These are phyloP conservation scores for Choloepus didactylus DNA, from an alignment of 2,797 vertebrate species.

Conservation along the genomic window DNA sequence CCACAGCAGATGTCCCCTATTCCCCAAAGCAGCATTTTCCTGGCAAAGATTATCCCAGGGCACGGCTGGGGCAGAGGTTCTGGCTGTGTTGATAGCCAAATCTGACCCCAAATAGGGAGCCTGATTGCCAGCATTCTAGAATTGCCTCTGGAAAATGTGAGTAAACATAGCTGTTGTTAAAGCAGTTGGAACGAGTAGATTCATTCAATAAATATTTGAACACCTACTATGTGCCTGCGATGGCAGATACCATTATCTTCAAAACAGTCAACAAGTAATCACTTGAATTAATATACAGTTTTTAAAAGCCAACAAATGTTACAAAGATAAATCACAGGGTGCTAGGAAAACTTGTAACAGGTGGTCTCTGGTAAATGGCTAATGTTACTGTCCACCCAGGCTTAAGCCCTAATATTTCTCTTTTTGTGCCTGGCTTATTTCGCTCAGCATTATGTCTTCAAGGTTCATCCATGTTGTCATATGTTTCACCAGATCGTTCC, in stretches of 20 bases:
- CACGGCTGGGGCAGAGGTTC: constrained; percentile 17
- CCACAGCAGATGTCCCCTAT: neutral
- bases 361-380: neutral
- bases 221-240: neutral
- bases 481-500: no score
- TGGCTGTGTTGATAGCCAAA: constrained; percentile 10
- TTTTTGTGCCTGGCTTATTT: no score
- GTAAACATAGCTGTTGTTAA: neutral
- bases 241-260: neutral
- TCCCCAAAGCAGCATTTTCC: neutral
- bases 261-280: no score
- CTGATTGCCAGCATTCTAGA: neutral
- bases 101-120: neutral
- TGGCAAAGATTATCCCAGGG: constrained; percentile 2
- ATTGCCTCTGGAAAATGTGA: neutral
- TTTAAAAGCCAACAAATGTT: constrained; percentile 28
- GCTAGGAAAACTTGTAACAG: neutral
- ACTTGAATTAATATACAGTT: neutral
- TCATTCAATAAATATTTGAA: neutral
- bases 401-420: no score
- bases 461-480: no score
- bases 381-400: neutral
- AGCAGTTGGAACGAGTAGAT: constrained; percentile 12
- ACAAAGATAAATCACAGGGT: neutral
- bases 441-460: no score